These are phyloP conservation scores for Habropoda laboriosa DNA, from an alignment of 1,140 invertebrate species.

Conservation along the genomic window DNA sequence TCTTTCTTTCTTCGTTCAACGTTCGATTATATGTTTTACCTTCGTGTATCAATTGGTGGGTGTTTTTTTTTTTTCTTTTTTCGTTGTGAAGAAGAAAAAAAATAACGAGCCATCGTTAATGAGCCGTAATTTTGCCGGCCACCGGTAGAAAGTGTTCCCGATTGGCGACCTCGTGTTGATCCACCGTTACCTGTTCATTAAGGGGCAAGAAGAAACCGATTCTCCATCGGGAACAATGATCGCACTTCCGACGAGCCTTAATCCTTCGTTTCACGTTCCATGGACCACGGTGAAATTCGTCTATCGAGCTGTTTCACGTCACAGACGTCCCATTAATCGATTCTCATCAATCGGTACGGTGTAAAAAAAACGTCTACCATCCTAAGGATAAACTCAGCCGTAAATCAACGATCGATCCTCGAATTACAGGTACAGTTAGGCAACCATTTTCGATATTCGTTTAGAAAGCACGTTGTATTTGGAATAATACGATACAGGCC, in stretches of 20 bases:
- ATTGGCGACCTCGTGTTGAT: conserved; percentile 46
- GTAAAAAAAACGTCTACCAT: background rate
- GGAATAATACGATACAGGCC: background rate
- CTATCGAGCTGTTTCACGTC: background rate
- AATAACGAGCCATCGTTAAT: conserved; percentile 43
- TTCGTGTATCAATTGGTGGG: background rate
- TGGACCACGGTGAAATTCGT: conserved; percentile 2
- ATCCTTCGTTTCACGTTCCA: conserved; percentile 13
- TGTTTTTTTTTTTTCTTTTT: no score
- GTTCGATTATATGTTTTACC: background rate
- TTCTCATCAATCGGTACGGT: background rate
- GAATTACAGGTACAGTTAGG: no score
- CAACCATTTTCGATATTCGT: no score
- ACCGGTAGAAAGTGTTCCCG: conserved; percentile 59
- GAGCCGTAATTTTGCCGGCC: conserved; percentile 31
- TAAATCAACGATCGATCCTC: background rate
- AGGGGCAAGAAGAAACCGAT: conserved; percentile 28
- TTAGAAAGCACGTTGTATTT: background rate
- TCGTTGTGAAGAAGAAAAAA: no score
- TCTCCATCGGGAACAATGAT: conserved; percentile 24
- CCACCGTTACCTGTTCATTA: conserved; percentile 53
- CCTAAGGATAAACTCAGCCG: background rate
- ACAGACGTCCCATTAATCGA: background rate
- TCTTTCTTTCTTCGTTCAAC: background rate
- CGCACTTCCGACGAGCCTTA: background rate